Evolutionary conservation across 2,113 vertebrate species (phyloP).

Genomic region (Scytalopus superciliaris): DNA sequence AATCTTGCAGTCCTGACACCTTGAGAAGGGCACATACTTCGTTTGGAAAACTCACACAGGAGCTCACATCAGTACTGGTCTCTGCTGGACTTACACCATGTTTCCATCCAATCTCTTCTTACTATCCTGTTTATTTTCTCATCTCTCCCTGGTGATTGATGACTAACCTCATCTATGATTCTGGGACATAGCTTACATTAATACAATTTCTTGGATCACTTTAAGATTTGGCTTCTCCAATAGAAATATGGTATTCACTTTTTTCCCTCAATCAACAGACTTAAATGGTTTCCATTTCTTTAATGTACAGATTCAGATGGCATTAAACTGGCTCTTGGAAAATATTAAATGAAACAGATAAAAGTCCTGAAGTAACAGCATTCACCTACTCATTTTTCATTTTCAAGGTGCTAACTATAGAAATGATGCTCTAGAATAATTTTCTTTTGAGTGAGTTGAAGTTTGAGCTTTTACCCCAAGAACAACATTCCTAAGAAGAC

Average conservation of each 20-base stretch:
- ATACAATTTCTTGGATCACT: not conserved
- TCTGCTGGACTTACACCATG: not conserved
- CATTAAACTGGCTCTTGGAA: not conserved
- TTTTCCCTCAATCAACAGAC: not conserved
- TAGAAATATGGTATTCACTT: not conserved
- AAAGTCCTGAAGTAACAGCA: not conserved
- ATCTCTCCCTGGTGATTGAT: not conserved
- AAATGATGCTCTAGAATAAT: not conserved
- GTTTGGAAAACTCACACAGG: not conserved
- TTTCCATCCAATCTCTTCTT: not conserved
- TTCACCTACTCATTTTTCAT: not conserved
- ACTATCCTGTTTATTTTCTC: not conserved
- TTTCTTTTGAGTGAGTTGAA: not conserved
- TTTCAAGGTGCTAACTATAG: not conserved
- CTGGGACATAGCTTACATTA: not conserved
- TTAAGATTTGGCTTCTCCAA: constrained; percentile 21
- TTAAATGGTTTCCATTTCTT: constrained; percentile 4
- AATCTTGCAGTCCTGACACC: not conserved
- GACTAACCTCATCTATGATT: not conserved
- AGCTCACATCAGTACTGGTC: not conserved
- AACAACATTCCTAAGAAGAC: not conserved
- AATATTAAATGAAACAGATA: not conserved
- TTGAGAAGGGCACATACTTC: not conserved
- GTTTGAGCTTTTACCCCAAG: not conserved
- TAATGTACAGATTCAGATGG: not conserved